These are phyloP conservation scores for Epinephelus malabaricus DNA, from an alignment of 2,797 vertebrate species.

Conservation along the genomic window DNA sequence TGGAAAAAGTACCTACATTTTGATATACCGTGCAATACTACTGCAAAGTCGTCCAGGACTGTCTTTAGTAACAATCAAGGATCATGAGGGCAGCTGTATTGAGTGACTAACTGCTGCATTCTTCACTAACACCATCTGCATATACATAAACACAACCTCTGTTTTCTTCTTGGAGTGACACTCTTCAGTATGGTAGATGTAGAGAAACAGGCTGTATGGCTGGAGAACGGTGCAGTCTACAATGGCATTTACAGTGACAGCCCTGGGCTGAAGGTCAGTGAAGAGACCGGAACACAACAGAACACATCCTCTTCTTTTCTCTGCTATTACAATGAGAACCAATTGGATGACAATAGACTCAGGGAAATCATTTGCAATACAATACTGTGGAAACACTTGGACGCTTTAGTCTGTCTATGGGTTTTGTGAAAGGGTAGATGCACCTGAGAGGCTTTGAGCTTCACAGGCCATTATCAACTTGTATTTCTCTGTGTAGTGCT, in stretches of 20 bases:
- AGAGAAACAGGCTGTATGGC: not conserved
- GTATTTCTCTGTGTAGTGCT: not conserved
- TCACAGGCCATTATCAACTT: not conserved
- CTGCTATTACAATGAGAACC: slow-evolving; percentile 22
- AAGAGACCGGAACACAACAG: slow-evolving; percentile 16
- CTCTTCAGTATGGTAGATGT: slow-evolving; percentile 9
- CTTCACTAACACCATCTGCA: slow-evolving; percentile 20
- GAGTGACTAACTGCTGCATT: slow-evolving; percentile 29
- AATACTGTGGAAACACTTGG: slow-evolving; percentile 12
- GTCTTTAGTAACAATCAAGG: no score
- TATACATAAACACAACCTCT: slow-evolving; percentile 32
- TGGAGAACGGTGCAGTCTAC: not conserved
- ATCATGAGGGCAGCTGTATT: not conserved
- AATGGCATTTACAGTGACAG: slow-evolving; percentile 37
- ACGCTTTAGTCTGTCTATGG: slow-evolving; percentile 8
- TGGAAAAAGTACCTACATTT: no score
- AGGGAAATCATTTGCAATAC: slow-evolving; percentile 35
- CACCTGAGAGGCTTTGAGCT: slow-evolving; percentile 17
- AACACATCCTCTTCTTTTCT: slow-evolving; percentile 33
- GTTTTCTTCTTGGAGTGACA: not conserved
- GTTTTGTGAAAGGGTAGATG: slow-evolving; percentile 6
- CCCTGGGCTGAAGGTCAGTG: slow-evolving; percentile 44
- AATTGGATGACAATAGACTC: slow-evolving; percentile 22
- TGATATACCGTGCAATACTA: no score
- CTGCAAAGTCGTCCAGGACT: no score